phyloP scores from a whole-genome alignment of 2,113 vertebrate genomes.

The Cavia aperea region DNA sequence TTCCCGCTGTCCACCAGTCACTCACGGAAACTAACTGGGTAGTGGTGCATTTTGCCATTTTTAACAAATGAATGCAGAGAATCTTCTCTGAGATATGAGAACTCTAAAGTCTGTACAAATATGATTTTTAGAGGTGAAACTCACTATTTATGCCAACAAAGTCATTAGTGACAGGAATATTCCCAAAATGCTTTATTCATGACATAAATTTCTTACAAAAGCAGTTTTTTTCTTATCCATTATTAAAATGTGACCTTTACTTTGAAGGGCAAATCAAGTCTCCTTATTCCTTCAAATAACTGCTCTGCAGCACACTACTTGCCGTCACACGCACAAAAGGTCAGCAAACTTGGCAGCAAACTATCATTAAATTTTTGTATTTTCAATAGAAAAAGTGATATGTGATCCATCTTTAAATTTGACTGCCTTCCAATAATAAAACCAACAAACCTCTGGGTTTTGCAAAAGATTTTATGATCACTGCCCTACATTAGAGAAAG shows the following conservation, averaged over 20 bases:
- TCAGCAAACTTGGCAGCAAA: background rate
- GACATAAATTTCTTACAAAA: conserved; percentile 40
- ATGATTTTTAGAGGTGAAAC: background rate
- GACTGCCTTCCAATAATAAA: background rate
- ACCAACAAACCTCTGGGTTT: background rate
- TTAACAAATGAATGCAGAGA: conserved; percentile 10
- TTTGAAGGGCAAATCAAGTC: conserved; percentile 29
- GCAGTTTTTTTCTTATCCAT: conserved; percentile 38
- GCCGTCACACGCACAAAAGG: background rate
- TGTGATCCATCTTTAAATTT: conserved; percentile 6
- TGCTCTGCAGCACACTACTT: background rate
- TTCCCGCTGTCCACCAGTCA: background rate
- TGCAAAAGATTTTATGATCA: background rate
- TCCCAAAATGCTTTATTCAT: conserved; percentile 16
- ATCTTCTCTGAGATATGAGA: conserved; percentile 19
- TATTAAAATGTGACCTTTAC: conserved; percentile 62
- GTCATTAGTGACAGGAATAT: background rate
- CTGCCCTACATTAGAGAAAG: background rate
- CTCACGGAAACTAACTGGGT: conserved; percentile 1
- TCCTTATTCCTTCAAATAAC: conserved; percentile 40
- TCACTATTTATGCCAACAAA: background rate
- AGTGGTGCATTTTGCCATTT: background rate
- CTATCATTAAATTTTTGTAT: background rate
- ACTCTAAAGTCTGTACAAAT: background rate
- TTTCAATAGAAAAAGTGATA: background rate